Evolutionary conservation across 2,888 invertebrate species (phyloP), one percentile per base, ranked within the genome.

Genomic region (Tachina grossa): DNA sequence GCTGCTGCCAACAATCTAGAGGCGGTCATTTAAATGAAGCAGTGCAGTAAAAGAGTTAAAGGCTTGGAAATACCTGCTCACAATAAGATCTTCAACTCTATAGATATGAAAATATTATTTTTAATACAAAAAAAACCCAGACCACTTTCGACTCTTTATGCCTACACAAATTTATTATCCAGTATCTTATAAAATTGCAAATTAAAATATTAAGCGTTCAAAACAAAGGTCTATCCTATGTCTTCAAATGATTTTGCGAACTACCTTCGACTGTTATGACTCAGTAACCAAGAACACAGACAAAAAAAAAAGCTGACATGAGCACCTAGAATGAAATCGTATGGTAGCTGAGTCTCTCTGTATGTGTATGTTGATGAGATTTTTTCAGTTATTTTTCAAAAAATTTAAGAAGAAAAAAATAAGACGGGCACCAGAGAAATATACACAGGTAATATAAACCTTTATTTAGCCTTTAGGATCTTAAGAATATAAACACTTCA

Each of bases 391-490:
- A 59, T 68, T 68, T 66, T 81, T 68, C 14, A 49, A 75, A 74
- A 61, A 55, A 43, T 31, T 31, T 31, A 14, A 19, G 45, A 22
- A 43, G 19, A 65, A 41, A 61, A 39, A 9, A 13, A 14, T 39
- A 11, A 61, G 39, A 16, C 47, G 49, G 8, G 39, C 11, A 43
- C 51, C 22, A 71, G 63, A 49, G 72, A 74, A 63, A 63, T 41
- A 63, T 2, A 53, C 53, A 65, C 79, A 83, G 85, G 85, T 85
- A 85, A 85, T 83, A 79, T 43, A 85, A 85, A 85, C 82, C 85
- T 79, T 74, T 79, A 83, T 79, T 74, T 79, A 83, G 83, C 74
- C 74, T 80, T 59, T 68, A 31, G 53, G 49, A 78, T 77, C 68
- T 84, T 43, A 55, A 72, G 63, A 69, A 78, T 78, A 68, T 43